A percentile compares a stretch with the other conserved stretches of the same genome.
These are phyloP conservation scores for Colaptes auratus DNA, from an alignment of 2,113 vertebrate species.

Conservation along the genomic window DNA sequence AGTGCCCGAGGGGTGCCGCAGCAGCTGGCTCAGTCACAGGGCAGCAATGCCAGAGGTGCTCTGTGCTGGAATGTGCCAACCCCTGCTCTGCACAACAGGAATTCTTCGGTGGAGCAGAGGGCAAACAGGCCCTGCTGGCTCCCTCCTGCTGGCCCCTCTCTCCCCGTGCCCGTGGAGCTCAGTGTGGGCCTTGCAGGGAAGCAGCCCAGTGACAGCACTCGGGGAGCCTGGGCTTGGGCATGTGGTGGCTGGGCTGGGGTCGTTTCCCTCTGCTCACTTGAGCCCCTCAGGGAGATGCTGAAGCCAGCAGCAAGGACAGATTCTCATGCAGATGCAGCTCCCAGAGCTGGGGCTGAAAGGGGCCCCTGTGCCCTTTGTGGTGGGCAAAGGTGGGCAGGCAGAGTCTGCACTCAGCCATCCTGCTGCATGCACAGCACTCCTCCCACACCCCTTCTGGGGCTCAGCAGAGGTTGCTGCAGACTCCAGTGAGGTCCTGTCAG, in stretches of 20 bases:
- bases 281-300: not conserved
- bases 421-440: not conserved
- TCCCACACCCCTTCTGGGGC: not conserved
- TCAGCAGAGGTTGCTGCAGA: not conserved
- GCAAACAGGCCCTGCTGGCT: conserved; percentile 31
- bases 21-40: rapidly evolving
- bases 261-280: not conserved
- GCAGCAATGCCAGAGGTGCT: not conserved
- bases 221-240: not conserved
- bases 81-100: conserved; percentile 1
- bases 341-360: not conserved
- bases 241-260: rapidly evolving
- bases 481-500: rapidly evolving
- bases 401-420: not conserved
- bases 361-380: not conserved
- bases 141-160: conserved; percentile 19
- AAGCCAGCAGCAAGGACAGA: not conserved
- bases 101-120: not conserved
- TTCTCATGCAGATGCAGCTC: not conserved
- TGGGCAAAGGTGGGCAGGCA: not conserved
- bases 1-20: rapidly evolving
- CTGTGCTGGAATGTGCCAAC: not conserved
- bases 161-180: not conserved
- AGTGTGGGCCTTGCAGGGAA: not conserved
- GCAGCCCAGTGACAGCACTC: rapidly evolving